Percentiles rank a stretch among this genome's conserved stretches.
Conservation (phyloP, 2,113 vertebrate genomes). For the Saccopteryx bilineata region DNA sequence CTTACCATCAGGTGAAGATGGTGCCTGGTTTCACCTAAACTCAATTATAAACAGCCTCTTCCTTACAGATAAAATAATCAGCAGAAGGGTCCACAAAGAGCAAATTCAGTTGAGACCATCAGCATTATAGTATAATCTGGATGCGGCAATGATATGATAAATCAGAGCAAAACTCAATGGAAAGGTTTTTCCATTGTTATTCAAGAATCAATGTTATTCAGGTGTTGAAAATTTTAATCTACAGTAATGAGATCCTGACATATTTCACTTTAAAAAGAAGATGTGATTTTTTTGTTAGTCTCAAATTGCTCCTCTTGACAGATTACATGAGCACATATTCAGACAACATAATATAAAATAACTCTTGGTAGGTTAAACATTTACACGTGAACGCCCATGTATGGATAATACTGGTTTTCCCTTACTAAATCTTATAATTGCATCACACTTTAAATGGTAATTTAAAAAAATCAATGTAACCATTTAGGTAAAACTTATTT, state of each 20-base stretch:
- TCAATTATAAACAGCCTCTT: neutral
- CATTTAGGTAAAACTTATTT: neutral
- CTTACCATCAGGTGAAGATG: neutral
- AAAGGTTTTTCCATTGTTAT: neutral
- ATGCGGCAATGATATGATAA: neutral
- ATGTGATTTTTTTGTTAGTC: neutral
- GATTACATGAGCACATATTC: neutral
- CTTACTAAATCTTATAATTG: neutral
- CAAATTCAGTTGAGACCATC: neutral
- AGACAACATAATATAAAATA: neutral
- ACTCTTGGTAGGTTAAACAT: neutral
- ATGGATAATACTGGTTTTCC: neutral
- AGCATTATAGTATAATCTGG: neutral
- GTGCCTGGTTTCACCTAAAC: neutral
- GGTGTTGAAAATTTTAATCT: neutral
- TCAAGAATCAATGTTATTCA: neutral
- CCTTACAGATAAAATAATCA: slow-evolving; percentile 9
- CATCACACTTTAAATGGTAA: neutral
- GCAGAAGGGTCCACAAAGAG: neutral
- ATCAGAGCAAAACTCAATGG: slow-evolving; percentile 13
- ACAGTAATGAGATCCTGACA: neutral
- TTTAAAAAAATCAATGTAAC: neutral
- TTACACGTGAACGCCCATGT: neutral
- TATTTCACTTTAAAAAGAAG: neutral
- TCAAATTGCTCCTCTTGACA: slow-evolving; percentile 8